A percentile compares a stretch with the other conserved stretches of the same genome.
phyloP scores from a whole-genome alignment of 2,888 invertebrate genomes.

The Neoscelio sp. region DNA sequence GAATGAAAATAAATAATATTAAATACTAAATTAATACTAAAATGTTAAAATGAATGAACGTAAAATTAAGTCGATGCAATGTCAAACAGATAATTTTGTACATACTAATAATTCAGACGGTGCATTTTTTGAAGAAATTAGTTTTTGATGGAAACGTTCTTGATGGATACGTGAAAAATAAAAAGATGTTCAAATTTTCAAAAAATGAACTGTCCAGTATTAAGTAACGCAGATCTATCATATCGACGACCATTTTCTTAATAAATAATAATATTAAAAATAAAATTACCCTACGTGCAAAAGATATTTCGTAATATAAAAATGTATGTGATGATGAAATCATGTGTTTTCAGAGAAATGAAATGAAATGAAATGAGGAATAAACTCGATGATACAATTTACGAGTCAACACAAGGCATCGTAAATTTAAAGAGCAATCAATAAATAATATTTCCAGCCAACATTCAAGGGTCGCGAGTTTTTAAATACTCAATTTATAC shows the following conservation, averaged over 20 bases:
- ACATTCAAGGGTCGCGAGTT: conserved; percentile 36
- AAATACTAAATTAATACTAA: conserved; percentile 23
- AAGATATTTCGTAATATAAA: conserved; percentile 64
- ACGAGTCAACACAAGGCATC: conserved; percentile 36
- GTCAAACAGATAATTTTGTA: conserved; percentile 48
- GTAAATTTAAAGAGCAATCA: conserved; percentile 49
- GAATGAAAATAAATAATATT: no score
- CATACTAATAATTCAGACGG: conserved; percentile 50
- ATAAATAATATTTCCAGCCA: conserved; percentile 35
- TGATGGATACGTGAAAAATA: conserved; percentile 1
- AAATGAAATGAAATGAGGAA: conserved; percentile 44
- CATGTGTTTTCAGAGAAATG: conserved; percentile 38
- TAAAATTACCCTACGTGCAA: conserved; percentile 68
- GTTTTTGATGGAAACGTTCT: conserved; percentile 27
- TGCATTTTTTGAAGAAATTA: conserved; percentile 51
- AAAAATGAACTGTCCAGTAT: conserved; percentile 60
- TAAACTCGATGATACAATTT: conserved; percentile 60
- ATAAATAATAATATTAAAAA: conserved; percentile 71
- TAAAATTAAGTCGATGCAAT: conserved; percentile 42
- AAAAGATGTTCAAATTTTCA: conserved; percentile 23
- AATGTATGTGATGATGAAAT: conserved; percentile 64
- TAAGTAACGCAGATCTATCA: conserved; percentile 74
- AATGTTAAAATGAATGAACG: neutral
- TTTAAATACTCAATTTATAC: conserved; percentile 49
- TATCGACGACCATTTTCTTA: conserved; percentile 78